Percentiles rank a stretch among this genome's conserved stretches.
phyloP scores from a whole-genome alignment of 2,888 invertebrate species.

The Andrena haemorrhoa region DNA sequence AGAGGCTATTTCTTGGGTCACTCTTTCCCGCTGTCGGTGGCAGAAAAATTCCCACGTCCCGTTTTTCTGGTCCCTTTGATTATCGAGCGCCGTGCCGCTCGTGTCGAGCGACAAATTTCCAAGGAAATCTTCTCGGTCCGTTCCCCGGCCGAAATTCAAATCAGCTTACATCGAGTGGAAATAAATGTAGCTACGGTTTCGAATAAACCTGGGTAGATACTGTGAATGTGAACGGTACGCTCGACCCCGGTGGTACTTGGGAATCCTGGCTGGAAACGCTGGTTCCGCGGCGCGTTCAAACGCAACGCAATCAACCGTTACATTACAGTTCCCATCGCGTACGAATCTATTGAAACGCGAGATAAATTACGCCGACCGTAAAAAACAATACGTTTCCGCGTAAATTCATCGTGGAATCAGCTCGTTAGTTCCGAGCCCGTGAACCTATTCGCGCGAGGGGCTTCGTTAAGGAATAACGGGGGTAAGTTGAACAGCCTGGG shows the following conservation, averaged over 20 bases:
- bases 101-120: background rate
- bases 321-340: too few species aligned
- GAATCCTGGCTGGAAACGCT: background rate
- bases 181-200: conserved; percentile 9
- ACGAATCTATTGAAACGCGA: too few species aligned
- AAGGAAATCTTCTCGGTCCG: conserved; percentile 5
- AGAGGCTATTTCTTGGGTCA: too few species aligned
- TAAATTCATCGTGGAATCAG: background rate
- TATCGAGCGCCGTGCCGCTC: background rate
- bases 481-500: conserved; percentile 31
- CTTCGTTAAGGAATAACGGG: background rate
- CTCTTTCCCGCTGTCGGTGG: background rate
- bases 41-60: background rate
- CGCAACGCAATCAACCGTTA: background rate
- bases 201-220: conserved; percentile 1
- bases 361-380: too few species aligned
- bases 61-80: background rate
- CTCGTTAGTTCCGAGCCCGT: background rate
- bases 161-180: conserved; percentile 12
- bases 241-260: background rate
- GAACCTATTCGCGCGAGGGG: conserved; percentile 1
- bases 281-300: background rate
- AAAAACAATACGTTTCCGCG: conserved; percentile 2
- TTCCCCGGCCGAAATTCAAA: background rate
- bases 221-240: background rate